Evolutionary conservation across 2,888 invertebrate genomes (phyloP).

Genomic region (Drosophila histrio): DNA sequence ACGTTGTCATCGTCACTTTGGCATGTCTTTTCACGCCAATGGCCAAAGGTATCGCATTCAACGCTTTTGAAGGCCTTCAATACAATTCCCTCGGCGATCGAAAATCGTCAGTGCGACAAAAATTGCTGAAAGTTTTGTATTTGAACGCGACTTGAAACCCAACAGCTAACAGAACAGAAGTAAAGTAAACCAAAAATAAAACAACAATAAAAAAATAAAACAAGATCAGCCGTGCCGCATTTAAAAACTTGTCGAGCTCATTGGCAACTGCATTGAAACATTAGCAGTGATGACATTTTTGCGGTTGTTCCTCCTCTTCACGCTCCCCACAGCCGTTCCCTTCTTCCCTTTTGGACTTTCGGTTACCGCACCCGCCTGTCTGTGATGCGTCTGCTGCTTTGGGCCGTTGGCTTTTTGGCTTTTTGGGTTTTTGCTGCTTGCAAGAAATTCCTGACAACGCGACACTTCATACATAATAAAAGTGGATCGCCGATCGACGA

Average conservation of each 20-base stretch:
- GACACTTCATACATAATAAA: constrained; percentile 80
- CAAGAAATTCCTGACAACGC: constrained; percentile 71
- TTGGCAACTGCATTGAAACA: constrained; percentile 79
- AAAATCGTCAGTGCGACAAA: constrained; percentile 50
- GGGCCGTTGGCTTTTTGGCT: constrained; percentile 36
- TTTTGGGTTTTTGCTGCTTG: constrained; percentile 29
- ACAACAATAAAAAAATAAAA: constrained; percentile 13
- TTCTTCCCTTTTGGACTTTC: neutral
- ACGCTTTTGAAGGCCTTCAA: constrained; percentile 59
- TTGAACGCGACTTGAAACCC: constrained; percentile 62
- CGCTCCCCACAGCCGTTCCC: neutral
- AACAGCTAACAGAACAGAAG: constrained; percentile 25
- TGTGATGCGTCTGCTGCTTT: constrained; percentile 52
- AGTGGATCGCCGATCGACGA: constrained; percentile 55
- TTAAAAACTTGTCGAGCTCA: constrained; percentile 48
- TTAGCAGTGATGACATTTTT: constrained; percentile 83
- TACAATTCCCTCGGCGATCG: constrained; percentile 67
- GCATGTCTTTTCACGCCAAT: constrained; percentile 75
- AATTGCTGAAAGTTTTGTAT: constrained; percentile 66
- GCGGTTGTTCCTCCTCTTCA: constrained; percentile 59
- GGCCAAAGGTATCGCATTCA: constrained; percentile 81
- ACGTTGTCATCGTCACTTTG: constrained; percentile 55
- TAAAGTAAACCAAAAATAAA: neutral
- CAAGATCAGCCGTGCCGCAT: constrained; percentile 59
- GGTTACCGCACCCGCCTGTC: constrained; percentile 37